These are phyloP conservation scores for Petrocephalus schoutedeni DNA, from an alignment of 2,797 vertebrate genomes.

Conservation along the genomic window DNA sequence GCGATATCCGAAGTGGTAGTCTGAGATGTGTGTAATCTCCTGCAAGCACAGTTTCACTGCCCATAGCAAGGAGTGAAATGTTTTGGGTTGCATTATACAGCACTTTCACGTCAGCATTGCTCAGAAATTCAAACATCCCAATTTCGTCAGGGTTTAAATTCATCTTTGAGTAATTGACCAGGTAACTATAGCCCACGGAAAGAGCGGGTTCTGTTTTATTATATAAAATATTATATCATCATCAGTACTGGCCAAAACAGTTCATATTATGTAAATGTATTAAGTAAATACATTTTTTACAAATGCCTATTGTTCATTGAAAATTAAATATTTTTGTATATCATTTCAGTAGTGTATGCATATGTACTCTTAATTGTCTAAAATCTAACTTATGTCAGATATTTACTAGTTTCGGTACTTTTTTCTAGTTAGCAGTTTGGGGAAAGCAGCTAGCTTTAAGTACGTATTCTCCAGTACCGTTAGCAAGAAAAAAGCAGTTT, in stretches of 20 bases:
- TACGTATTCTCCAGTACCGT: background rate
- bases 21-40: background rate
- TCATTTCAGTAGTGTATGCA: background rate
- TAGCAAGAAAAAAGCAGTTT: background rate
- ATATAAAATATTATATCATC: conserved; percentile 11
- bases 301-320: background rate
- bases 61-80: background rate
- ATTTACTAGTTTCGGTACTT: background rate
- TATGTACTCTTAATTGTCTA: background rate
- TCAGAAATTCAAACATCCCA: background rate
- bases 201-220: background rate
- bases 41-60: background rate
- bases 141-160: background rate
- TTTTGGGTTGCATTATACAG: background rate
- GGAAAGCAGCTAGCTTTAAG: background rate
- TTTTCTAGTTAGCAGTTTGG: background rate
- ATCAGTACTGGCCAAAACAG: background rate
- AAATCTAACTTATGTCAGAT: background rate
- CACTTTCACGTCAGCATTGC: background rate
- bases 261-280: conserved; percentile 9
- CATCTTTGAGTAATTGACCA: background rate
- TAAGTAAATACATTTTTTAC: background rate
- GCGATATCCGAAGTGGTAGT: background rate
- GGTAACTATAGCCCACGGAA: background rate
- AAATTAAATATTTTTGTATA: conserved; percentile 8